Conservation (phyloP, 2,113 vertebrate genomes). For the Oncorhynchus clarkii region DNA sequence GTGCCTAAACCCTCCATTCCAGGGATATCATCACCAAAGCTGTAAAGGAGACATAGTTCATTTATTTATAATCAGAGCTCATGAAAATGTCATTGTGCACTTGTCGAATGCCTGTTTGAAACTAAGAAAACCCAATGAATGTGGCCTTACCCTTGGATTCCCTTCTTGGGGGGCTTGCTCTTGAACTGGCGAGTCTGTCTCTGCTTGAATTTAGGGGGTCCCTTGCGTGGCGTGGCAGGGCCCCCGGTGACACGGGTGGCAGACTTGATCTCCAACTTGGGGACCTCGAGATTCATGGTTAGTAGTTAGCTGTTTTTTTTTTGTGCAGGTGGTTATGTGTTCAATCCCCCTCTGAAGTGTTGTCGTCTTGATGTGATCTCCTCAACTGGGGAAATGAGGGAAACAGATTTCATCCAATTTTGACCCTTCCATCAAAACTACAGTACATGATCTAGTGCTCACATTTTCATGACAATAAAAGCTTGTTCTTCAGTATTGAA, state of each 20-base stretch:
- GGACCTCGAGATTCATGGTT: slow-evolving; percentile 86
- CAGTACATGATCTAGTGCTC: no score
- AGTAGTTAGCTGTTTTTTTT: slow-evolving; percentile 13
- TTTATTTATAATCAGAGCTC: background rate
- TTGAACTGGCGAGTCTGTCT: slow-evolving; percentile 95
- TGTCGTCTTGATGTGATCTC: slow-evolving; percentile 25
- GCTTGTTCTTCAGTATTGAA: no score
- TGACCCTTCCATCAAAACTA: background rate
- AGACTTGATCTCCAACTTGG: slow-evolving; percentile 84
- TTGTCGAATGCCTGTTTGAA: background rate
- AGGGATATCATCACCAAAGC: slow-evolving; percentile 95
- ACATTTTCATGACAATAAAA: no score
- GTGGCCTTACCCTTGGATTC: slow-evolving; percentile 85
- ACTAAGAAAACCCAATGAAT: background rate
- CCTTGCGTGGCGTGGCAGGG: slow-evolving; percentile 90
- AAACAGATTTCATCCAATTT: background rate
- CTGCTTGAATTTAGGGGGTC: slow-evolving; percentile 94
- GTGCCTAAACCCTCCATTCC: slow-evolving; percentile 98
- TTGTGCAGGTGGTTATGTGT: background rate
- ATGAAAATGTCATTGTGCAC: background rate
- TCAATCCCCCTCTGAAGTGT: slow-evolving; percentile 19
- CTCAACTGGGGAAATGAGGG: background rate
- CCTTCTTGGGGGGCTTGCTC: slow-evolving; percentile 96
- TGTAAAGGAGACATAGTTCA: slow-evolving; percentile 49
- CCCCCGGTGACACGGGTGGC: slow-evolving; percentile 88